Evolutionary conservation across 2,888 invertebrate species (phyloP), one percentile per base, ranked within the genome.

Genomic region (Listrodromus nycthemerus): DNA sequence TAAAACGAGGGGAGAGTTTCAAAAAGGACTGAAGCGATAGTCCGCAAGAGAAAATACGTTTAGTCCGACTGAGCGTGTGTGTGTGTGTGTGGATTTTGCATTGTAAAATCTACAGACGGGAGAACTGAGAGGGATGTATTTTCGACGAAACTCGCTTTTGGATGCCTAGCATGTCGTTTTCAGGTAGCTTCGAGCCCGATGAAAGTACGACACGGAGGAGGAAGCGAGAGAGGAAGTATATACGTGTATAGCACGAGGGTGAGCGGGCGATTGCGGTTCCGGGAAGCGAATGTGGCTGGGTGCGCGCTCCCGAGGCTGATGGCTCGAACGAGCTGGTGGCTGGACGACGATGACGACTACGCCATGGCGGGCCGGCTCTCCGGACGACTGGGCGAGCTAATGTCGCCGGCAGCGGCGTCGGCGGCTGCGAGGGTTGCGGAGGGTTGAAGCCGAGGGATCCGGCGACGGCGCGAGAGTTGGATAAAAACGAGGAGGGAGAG

Each of bases 341-440:
- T 86, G 87, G 87, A 86, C 85, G 82, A 85, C 69, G 80, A 65
- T 83, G 85, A 77, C 67, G 77, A 69, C 71, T 69, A 41, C 61
- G 74, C 24, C 27, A 41, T 33, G 48, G 63, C 74, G 65, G 80
- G 83, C 85, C 89, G 89, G 89, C 87, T 89, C 90, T 90, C 84
- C 89, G 89, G 89, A 89, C 89, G 90, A 90, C 89, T 89, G 89
- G 89, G 87, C 87, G 89, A 89, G 88, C 87, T 88, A 88, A 88
- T 88, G 88, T 87, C 86, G 83, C 81, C 80, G 80, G 67, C 63
- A 76, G 83, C 83, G 78, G 41, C 41, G 41, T 45, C 86, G 83
- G 83, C 80, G 80, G 67, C 63, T 78, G 83, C 83, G 80, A 86
- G 87, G 87, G 87, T 86, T 82, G 80, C 80, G 83, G 85, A 85